Percentiles rank a stretch among this genome's conserved stretches.
These are phyloP conservation scores for Prenolepis imparis DNA, from an alignment of 2,888 invertebrate genomes.

Conservation along the genomic window DNA sequence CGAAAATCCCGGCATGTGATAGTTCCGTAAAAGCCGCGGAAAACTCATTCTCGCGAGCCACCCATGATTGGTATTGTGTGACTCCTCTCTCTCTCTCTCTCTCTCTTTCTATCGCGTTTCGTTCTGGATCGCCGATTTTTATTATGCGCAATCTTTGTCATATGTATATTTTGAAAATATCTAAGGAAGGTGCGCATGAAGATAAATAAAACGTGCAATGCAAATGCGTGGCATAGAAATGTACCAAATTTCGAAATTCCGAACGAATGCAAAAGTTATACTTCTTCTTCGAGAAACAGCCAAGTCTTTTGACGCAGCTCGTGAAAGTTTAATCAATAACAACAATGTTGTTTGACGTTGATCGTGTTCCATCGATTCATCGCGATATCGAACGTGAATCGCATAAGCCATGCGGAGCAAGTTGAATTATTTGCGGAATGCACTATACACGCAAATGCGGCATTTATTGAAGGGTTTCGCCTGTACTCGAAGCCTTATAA, in stretches of 20 bases:
- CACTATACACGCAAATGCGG: slow-evolving; percentile 80
- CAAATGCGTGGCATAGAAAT: background rate
- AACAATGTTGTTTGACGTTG: slow-evolving; percentile 21
- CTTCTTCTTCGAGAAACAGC: background rate
- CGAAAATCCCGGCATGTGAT: slow-evolving; percentile 28
- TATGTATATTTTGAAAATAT: background rate
- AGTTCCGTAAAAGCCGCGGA: slow-evolving; percentile 46
- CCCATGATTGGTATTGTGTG: slow-evolving; percentile 31
- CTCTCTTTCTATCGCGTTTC: background rate
- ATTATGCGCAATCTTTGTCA: background rate
- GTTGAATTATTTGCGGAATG: slow-evolving; percentile 79
- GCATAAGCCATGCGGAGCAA: slow-evolving; percentile 64
- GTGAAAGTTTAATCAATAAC: slow-evolving; percentile 41
- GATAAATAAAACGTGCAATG: background rate
- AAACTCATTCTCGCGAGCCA: slow-evolving; percentile 58
- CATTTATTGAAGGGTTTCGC: slow-evolving; percentile 73
- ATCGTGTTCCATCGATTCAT: background rate
- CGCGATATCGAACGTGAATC: slow-evolving; percentile 47
- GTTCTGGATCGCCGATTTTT: background rate
- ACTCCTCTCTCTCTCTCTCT: background rate
- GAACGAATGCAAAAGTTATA: background rate
- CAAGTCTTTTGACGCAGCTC: background rate
- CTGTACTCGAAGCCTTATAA: slow-evolving; percentile 26
- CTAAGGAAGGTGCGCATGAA: background rate
- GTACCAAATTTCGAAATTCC: background rate